Conservation (phyloP, 1,140 invertebrate genomes). For the Bactericera cockerelli region DNA sequence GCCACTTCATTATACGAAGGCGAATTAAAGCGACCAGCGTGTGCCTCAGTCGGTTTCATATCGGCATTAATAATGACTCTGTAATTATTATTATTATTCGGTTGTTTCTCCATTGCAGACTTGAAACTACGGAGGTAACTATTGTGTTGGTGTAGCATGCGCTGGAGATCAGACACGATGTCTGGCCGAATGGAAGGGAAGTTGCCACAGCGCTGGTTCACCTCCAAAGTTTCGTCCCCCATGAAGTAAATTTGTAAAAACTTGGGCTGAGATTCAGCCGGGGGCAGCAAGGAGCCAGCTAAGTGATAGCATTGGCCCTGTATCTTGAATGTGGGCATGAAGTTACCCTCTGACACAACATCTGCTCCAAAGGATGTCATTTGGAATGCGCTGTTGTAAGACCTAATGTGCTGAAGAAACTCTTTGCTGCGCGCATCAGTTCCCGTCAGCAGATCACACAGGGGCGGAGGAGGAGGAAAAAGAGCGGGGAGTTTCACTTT, state of each 20-base stretch:
- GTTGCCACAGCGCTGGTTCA: conserved; percentile 3
- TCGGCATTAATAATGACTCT: conserved; percentile 24
- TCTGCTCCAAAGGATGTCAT: conserved; percentile 30
- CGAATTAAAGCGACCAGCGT: conserved; percentile 21
- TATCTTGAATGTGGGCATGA: conserved; percentile 29
- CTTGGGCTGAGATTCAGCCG: conserved; percentile 11
- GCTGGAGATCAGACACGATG: conserved; percentile 24
- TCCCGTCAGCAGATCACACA: conserved; percentile 13
- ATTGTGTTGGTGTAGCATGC: conserved; percentile 28
- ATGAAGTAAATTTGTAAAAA: conserved; percentile 13
- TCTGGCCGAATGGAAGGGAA: not conserved
- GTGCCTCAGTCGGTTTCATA: conserved; percentile 21
- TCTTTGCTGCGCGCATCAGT: not conserved
- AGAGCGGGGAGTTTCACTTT: conserved; percentile 20
- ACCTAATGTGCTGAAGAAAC: not conserved
- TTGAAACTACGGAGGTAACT: conserved; percentile 26
- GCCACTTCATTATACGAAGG: conserved; percentile 22
- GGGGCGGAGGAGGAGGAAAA: conserved; percentile 13
- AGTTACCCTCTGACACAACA: conserved; percentile 23
- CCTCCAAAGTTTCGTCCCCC: too few species aligned
- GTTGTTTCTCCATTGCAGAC: conserved; percentile 26
- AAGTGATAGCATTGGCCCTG: conserved; percentile 31
- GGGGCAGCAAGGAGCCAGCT: conserved; percentile 26
- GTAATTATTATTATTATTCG: conserved; percentile 12
- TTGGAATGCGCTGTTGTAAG: conserved; percentile 24